A percentile compares a stretch with the other conserved stretches of the same genome.
Evolutionary conservation across 2,888 invertebrate species (phyloP).

Genomic region (Hydraecia micacea): DNA sequence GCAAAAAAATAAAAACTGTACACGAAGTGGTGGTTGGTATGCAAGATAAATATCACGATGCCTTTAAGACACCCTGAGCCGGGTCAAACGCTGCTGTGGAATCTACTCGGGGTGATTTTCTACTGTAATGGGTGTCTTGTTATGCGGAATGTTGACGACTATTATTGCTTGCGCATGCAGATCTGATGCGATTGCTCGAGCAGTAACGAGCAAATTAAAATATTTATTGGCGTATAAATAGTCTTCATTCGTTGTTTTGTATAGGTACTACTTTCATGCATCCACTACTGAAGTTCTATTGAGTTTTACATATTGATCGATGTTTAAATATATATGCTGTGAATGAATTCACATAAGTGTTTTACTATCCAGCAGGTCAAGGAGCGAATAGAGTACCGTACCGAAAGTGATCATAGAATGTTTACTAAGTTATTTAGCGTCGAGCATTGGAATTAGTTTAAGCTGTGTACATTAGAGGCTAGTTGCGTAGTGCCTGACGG

Average conservation of each 20-base stretch:
- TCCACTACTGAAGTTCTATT: constrained; percentile 27
- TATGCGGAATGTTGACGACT: constrained; percentile 71
- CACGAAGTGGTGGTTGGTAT: constrained; percentile 48
- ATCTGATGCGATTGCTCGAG: constrained; percentile 70
- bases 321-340: constrained; percentile 26
- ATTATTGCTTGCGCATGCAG: constrained; percentile 73
- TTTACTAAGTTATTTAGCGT: constrained; percentile 15
- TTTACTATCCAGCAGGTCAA: constrained; percentile 34
- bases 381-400: constrained; percentile 10
- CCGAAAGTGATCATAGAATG: constrained; percentile 10
- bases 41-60: constrained; percentile 54
- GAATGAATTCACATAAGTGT: constrained; percentile 17
- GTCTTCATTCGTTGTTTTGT: constrained; percentile 57
- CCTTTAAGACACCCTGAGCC: constrained; percentile 50
- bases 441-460: neutral
- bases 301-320: constrained; percentile 39
- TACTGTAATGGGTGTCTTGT: constrained; percentile 68
- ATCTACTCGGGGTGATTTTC: constrained; percentile 68
- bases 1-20: constrained; percentile 25
- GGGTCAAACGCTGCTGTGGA: constrained; percentile 67
- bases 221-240: constrained; percentile 71
- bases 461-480: constrained; percentile 3
- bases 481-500: constrained; percentile 2
- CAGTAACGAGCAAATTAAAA: constrained; percentile 74
- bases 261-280: constrained; percentile 42